Evolutionary conservation across 2,113 vertebrate genomes (phyloP).

Genomic region (Dipodomys ordii): DNA sequence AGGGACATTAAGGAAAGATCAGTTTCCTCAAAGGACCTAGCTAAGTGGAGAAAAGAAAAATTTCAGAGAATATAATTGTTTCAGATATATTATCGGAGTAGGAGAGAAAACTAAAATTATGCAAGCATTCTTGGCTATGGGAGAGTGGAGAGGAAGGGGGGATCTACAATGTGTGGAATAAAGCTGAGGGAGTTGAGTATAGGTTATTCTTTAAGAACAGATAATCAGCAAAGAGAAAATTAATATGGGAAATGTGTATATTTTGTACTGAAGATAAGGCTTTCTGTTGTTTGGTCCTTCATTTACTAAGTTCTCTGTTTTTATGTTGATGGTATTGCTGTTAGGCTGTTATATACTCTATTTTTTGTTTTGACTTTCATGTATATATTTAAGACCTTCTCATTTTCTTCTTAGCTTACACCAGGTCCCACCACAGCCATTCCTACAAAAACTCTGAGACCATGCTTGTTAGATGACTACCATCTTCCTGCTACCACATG

Average conservation of each 20-base stretch:
- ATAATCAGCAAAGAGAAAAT: background rate
- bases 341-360: background rate
- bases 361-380: background rate
- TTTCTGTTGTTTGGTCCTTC: background rate
- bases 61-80: background rate
- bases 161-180: background rate
- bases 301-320: background rate
- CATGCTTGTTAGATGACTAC: background rate
- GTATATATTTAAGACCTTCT: background rate
- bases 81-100: background rate
- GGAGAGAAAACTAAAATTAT: background rate
- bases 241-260: background rate
- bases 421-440: background rate
- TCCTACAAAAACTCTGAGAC: background rate
- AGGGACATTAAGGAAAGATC: background rate
- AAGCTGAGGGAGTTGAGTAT: background rate
- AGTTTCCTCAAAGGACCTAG: background rate
- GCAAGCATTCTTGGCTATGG: background rate
- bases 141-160: background rate
- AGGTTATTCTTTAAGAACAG: background rate
- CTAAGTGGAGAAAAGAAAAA: background rate
- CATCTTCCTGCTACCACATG: background rate
- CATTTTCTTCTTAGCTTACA: background rate
- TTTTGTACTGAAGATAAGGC: background rate
- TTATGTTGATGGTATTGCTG: background rate